These are phyloP conservation scores for Scaeva pyrastri DNA, from an alignment of 2,888 invertebrate genomes.

Conservation along the genomic window DNA sequence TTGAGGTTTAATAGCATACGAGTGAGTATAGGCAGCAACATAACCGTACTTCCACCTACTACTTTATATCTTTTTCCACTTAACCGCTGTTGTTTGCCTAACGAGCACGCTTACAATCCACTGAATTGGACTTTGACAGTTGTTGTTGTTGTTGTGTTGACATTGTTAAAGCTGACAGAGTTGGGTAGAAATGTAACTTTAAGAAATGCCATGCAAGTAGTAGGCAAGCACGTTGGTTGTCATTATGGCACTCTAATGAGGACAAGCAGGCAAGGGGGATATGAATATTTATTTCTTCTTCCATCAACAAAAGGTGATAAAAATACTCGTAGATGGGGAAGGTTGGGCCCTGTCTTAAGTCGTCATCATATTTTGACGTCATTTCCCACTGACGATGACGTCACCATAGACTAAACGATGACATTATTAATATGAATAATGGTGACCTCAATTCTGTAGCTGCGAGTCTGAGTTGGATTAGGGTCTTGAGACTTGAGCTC, in stretches of 20 bases:
- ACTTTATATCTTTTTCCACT: conserved; percentile 23
- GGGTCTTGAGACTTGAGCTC: conserved; percentile 19
- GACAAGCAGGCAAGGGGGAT: background rate
- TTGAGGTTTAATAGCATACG: background rate
- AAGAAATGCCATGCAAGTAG: conserved; percentile 2
- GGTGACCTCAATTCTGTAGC: conserved; percentile 50
- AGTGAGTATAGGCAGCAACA: background rate
- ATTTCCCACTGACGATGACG: conserved; percentile 19
- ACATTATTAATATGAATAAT: background rate
- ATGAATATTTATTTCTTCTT: conserved; percentile 12
- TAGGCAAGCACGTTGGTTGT: conserved; percentile 2
- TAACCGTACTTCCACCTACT: background rate
- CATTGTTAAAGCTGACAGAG: too few species aligned
- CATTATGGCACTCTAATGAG: conserved; percentile 50
- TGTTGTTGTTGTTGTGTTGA: background rate
- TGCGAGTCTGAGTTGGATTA: background rate
- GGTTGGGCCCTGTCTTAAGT: background rate
- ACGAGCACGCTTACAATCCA: conserved; percentile 56
- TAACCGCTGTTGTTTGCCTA: conserved; percentile 36
- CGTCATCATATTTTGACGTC: conserved; percentile 46
- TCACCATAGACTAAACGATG: background rate
- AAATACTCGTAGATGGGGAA: background rate
- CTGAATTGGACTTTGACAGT: conserved; percentile 54
- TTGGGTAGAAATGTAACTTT: background rate
- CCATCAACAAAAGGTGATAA: conserved; percentile 8